Conservation (phyloP, 2,888 invertebrate species). For the Cylindroiulus punctatus region DNA sequence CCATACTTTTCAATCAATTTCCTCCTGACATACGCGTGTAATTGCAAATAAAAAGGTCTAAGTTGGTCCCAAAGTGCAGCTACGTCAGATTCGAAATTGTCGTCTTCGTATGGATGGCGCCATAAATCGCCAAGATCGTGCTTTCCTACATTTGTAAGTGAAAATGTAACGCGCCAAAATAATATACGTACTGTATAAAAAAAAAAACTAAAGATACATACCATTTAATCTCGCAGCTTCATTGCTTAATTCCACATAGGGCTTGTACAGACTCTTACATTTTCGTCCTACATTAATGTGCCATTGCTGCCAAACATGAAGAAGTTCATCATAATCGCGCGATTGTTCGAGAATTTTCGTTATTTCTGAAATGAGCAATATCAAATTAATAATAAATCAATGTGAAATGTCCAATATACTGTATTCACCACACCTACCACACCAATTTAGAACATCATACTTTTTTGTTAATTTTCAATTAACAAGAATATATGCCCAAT, state of each 20-base stretch:
- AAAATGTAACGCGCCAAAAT: too few relatives aligned
- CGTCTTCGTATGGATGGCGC: slow-evolving; percentile 61
- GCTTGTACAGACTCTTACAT: slow-evolving; percentile 63
- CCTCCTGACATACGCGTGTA: slow-evolving; percentile 67
- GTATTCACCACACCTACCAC: too few relatives aligned
- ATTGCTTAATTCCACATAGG: slow-evolving; percentile 65
- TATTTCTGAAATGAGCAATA: slow-evolving; percentile 61
- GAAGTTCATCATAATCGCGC: slow-evolving; percentile 61
- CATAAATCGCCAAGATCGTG: slow-evolving; percentile 62
- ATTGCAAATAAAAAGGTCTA: slow-evolving; percentile 65
- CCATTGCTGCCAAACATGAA: slow-evolving; percentile 62
- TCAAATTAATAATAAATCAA: not conserved
- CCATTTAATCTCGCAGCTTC: slow-evolving; percentile 64
- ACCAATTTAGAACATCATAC: too few relatives aligned
- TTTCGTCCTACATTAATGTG: slow-evolving; percentile 62
- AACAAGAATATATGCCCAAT: too few relatives aligned
- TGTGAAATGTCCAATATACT: too few relatives aligned
- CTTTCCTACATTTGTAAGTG: too few relatives aligned
- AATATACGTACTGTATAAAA: too few relatives aligned
- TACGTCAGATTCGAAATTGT: slow-evolving; percentile 60
- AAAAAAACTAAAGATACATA: too few relatives aligned
- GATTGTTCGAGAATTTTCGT: slow-evolving; percentile 59
- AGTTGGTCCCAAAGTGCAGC: slow-evolving; percentile 64
- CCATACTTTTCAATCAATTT: slow-evolving; percentile 65
- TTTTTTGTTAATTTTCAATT: too few relatives aligned